Evolutionary conservation across 2,888 invertebrate species (phyloP).

Genomic region (Ferrisia virgata): DNA sequence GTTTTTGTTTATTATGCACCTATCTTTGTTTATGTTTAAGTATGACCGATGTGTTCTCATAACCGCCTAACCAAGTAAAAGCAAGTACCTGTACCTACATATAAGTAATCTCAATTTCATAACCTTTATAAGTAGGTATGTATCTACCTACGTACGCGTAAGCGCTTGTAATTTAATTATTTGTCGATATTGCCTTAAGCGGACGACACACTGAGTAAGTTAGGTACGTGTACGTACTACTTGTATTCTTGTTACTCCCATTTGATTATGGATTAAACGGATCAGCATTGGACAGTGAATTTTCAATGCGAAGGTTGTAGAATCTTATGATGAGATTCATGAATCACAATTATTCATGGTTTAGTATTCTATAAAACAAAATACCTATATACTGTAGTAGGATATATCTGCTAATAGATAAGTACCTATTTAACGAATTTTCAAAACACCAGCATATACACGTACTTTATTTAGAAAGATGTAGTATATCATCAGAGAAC

Average conservation of each 20-base stretch:
- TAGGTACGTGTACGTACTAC: background rate
- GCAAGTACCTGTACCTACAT: no score
- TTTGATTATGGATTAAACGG: background rate
- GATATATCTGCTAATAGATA: background rate
- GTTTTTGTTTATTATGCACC: background rate
- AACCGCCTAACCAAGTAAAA: background rate
- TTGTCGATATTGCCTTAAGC: background rate
- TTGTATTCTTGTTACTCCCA: background rate
- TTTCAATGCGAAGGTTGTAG: background rate
- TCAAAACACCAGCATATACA: no score
- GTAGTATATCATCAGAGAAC: no score
- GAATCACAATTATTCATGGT: background rate
- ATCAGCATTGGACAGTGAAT: background rate
- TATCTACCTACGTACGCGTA: background rate
- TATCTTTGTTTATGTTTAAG: background rate
- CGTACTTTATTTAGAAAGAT: background rate
- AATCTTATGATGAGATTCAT: background rate
- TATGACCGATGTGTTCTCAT: background rate
- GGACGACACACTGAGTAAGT: background rate
- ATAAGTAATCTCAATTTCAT: constrained; percentile 2
- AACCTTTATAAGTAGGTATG: background rate
- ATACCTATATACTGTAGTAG: background rate
- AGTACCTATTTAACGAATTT: no score
- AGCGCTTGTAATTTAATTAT: background rate
- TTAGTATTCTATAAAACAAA: background rate